Evolutionary conservation across 2,888 invertebrate species (phyloP).

Genomic region (Trichogramma evanescens): DNA sequence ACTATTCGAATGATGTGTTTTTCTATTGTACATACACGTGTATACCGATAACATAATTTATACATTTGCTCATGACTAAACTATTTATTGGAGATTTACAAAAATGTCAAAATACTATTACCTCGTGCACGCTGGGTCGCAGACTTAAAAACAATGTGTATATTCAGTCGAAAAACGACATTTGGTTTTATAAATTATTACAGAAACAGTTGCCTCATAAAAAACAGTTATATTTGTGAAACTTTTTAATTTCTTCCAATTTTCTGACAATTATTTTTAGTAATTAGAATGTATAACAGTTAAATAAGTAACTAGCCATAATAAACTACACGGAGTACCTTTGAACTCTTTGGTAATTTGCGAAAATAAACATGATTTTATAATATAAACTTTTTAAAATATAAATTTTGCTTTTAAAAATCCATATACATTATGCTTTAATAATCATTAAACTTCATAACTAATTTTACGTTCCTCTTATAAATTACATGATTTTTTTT

Average conservation of each 20-base stretch:
- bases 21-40: too few species aligned
- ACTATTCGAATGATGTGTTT: too few species aligned
- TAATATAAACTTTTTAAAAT: background rate
- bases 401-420: background rate
- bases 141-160: conserved; percentile 8
- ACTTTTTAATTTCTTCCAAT: too few species aligned
- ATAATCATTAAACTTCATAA: background rate
- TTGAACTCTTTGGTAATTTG: conserved; percentile 1
- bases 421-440: background rate
- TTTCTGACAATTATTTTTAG: too few species aligned
- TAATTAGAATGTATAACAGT: background rate
- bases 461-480: too few species aligned
- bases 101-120: conserved; percentile 14
- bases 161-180: conserved; percentile 11
- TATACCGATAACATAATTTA: too few species aligned
- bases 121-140: conserved; percentile 6
- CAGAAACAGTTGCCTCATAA: too few species aligned
- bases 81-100: background rate
- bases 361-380: background rate
- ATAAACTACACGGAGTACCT: background rate
- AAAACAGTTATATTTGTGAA: too few species aligned
- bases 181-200: conserved; percentile 10
- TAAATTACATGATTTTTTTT: too few species aligned
- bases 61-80: too few species aligned
- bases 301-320: conserved; percentile 6